phyloP scores from a whole-genome alignment of 2,888 invertebrate genomes.

The Dryococelus australis region DNA sequence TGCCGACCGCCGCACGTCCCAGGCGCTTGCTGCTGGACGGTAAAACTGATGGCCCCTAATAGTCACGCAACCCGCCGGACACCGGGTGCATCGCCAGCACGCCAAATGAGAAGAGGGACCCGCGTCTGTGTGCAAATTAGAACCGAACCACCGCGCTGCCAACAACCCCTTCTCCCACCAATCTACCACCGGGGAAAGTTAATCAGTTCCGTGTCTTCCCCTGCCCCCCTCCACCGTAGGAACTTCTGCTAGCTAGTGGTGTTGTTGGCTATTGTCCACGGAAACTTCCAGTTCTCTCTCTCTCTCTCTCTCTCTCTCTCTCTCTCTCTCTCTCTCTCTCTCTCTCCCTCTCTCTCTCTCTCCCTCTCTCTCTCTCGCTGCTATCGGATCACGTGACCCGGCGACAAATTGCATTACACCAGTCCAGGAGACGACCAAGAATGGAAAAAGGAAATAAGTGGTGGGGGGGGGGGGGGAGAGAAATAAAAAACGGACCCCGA shows the following conservation, averaged over 20 bases:
- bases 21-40: background rate
- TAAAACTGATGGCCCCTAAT: background rate
- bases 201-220: constrained; percentile 13
- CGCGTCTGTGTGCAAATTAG: background rate
- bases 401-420: background rate
- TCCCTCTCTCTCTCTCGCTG: background rate
- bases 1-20: too few relatives aligned
- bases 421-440: constrained; percentile 3
- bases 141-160: background rate
- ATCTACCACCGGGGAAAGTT: background rate
- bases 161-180: background rate
- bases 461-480: too few relatives aligned
- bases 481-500: background rate
- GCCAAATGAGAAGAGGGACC: background rate
- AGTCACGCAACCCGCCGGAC: background rate
- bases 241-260: background rate
- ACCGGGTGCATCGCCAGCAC: background rate
- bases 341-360: background rate
- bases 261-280: constrained; percentile 5
- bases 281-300: background rate
- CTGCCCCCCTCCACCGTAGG: background rate
- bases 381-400: background rate
- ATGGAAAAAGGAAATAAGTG: background rate
- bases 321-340: too few relatives aligned
- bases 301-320: background rate